These are phyloP conservation scores for cattle (Bos taurus) DNA, from an alignment of 2,113 vertebrate genomes.

Conservation along the genomic window DNA sequence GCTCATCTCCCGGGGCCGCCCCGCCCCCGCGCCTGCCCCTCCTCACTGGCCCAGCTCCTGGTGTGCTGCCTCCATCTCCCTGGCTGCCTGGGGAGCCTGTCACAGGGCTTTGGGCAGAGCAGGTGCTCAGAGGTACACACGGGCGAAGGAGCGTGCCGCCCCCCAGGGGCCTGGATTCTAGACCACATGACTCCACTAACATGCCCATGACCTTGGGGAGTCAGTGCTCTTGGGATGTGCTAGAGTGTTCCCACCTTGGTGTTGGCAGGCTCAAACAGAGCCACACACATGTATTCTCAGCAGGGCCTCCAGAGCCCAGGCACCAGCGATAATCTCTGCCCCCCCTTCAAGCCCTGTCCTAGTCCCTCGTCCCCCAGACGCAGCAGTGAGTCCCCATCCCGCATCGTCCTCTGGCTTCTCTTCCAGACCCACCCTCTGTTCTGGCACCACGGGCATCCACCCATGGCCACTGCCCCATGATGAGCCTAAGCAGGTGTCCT, in stretches of 20 bases:
- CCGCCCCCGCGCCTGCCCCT: background rate
- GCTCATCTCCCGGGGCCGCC: fast-evolving
- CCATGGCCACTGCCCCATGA: fast-evolving
- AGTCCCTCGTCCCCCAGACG: fast-evolving
- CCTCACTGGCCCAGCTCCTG: too few relatives aligned
- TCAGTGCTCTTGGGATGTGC: background rate
- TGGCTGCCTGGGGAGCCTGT: background rate
- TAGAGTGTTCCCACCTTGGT: background rate
- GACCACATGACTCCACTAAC: background rate
- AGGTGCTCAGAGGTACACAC: fast-evolving
- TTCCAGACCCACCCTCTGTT: background rate
- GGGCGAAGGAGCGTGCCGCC: background rate
- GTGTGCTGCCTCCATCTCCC: background rate
- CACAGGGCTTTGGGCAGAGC: background rate
- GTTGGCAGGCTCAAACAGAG: background rate
- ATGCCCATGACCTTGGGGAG: fast-evolving
- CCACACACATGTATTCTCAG: background rate
- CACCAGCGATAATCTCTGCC: background rate
- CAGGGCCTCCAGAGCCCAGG: background rate
- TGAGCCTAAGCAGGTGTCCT: fast-evolving
- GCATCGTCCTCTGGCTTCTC: background rate
- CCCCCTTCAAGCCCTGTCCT: background rate
- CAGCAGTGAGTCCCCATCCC: background rate
- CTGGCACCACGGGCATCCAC: fast-evolving
- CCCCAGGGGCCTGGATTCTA: too few relatives aligned